Base-by-base conservation (phyloP, 1,140 invertebrate genomes). In the Aricia agestis region DNA sequence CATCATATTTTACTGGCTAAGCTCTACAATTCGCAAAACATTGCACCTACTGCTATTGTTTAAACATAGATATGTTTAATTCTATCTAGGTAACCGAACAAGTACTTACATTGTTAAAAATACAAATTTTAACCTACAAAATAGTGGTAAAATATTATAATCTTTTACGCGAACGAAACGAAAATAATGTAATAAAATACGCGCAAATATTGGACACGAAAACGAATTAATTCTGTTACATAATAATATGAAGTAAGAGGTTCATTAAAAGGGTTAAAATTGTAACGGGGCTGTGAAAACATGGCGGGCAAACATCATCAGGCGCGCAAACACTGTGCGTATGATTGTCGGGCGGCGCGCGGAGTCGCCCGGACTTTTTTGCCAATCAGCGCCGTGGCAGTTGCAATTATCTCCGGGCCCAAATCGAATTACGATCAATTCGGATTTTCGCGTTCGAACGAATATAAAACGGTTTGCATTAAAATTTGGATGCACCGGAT, bases 351-450 rank as follows among this genome's bases (percentile, higher is more conserved):
- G 80, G 68, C 71, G 72, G 72, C 72, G 72, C 72, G 78, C 71
- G 69, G 77, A 52, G 74, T 76, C 76, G 69, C 71, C 71, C 73
- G 76, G 74, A 89, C 88, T 90, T 91, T 89, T 84, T 79, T 74
- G 78, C 77, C 89, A 91, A 91, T 91, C 89, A 91, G 86, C 84
- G 85, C 83, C 84, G 87, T 89, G 87, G 87, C 89, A 90, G 87
- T 90, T 90, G 89, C 89, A 91, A 91, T 91, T 91, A 91, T 91
- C 89, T 83, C 84, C 88, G 74, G 80, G 76, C 84, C 76, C 82
- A 92, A 92, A 92, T 92, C 88, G 86, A 85, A 89, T 92, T 92
- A 92, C 89, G 90, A 92, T 92, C 91, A 91, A 91, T 92, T 92
- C 90, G 86, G 88, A 92, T 91, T 92, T 91, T 90, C 82, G 84